phyloP scores from a whole-genome alignment of 2,113 vertebrate species.

The Anhinga anhinga region DNA sequence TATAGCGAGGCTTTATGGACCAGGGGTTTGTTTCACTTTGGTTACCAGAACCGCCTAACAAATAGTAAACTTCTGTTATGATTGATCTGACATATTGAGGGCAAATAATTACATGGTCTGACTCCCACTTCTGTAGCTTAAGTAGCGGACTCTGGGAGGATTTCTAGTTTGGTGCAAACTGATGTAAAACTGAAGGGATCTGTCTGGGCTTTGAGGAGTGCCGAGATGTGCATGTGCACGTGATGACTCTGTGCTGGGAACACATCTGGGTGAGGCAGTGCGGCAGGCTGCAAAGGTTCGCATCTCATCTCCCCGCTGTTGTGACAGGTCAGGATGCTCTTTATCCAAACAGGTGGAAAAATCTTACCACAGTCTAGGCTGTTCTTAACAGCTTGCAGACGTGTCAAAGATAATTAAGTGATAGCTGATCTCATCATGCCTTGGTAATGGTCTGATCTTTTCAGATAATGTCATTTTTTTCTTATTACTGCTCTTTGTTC shows the following conservation, averaged over 20 bases:
- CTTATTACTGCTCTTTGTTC: background rate
- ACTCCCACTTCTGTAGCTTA: background rate
- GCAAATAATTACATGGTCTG: background rate
- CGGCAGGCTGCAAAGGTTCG: background rate
- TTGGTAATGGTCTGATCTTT: background rate
- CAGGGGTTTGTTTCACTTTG: background rate
- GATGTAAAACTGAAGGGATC: background rate
- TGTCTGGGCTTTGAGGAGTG: background rate
- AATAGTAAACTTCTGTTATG: background rate
- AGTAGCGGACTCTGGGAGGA: background rate
- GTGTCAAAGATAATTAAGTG: background rate
- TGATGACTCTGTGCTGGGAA: background rate
- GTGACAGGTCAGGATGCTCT: background rate
- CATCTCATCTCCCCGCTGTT: background rate
- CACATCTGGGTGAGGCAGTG: background rate
- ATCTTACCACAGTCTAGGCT: background rate
- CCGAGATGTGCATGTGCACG: background rate
- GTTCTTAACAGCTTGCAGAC: background rate
- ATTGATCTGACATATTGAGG: background rate
- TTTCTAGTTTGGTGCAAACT: background rate
- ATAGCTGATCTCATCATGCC: background rate
- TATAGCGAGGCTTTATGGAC: background rate
- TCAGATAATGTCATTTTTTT: background rate
- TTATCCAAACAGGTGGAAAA: background rate
- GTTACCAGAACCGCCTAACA: background rate